A percentile compares a stretch with the other conserved stretches of the same genome.
These are phyloP conservation scores for Cassiopea andromeda DNA, from an alignment of 30 jellyfish, hydroid and myxozoan genomes.

Conservation along the genomic window DNA sequence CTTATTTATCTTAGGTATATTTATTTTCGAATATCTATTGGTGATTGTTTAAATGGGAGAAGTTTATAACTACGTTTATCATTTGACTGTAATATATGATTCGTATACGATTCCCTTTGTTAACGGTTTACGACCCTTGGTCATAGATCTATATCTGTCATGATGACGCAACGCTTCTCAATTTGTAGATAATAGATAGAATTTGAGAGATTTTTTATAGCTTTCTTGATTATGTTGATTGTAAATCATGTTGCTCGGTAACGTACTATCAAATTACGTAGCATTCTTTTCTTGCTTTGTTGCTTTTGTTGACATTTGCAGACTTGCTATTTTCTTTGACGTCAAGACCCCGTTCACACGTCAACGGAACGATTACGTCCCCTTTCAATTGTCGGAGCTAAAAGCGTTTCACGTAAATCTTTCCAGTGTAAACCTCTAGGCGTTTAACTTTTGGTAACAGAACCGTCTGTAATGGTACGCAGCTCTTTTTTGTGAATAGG, in stretches of 20 bases:
- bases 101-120: neutral
- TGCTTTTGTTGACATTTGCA: no score
- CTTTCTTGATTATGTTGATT: constrained; percentile 36
- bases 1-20: constrained; percentile 51
- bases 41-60: constrained; percentile 54
- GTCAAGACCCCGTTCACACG: no score
- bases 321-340: no score
- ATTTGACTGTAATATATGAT: constrained; percentile 34
- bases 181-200: constrained; percentile 15
- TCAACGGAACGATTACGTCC: no score
- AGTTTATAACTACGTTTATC: constrained; percentile 34
- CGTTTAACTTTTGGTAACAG: no score
- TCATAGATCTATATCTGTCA: neutral
- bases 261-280: constrained; percentile 14
- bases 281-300: neutral
- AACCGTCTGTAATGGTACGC: no score
- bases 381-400: no score
- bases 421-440: no score
- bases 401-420: no score
- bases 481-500: no score
- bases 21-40: constrained; percentile 43
- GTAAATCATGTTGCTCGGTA: constrained; percentile 17
- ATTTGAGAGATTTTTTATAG: constrained; percentile 13
- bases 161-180: neutral
- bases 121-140: neutral